Percentiles rank a stretch among this genome's conserved stretches.
Conservation (phyloP, 2,797 vertebrate genomes). For the Crocodylus rhombifer region DNA sequence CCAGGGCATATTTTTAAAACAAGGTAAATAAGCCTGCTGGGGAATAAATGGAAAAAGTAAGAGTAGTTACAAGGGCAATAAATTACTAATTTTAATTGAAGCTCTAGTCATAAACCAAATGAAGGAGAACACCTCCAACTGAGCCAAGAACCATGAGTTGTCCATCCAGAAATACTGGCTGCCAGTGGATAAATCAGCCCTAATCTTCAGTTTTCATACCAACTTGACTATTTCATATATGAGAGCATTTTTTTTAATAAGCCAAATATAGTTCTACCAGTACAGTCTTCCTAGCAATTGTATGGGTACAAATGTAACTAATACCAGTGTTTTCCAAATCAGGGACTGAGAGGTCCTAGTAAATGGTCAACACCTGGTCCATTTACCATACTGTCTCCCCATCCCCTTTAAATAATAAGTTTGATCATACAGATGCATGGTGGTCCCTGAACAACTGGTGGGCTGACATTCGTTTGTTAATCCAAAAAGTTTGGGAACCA, state of each 20-base stretch:
- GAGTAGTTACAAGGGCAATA: background rate
- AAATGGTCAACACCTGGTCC: too few species aligned
- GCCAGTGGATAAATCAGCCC: background rate
- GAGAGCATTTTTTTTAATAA: background rate
- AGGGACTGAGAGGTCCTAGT: too few species aligned
- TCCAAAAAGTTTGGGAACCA: too few species aligned
- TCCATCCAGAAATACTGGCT: background rate
- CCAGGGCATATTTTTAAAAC: constrained; percentile 24
- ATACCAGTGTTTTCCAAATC: too few species aligned
- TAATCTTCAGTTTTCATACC: background rate
- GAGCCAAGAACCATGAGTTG: background rate
- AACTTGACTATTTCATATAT: background rate
- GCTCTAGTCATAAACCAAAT: background rate
- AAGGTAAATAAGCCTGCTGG: constrained; percentile 17
- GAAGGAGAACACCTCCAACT: background rate
- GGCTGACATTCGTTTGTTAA: too few species aligned
- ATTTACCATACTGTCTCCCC: too few species aligned
- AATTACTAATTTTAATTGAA: background rate
- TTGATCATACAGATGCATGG: too few species aligned
- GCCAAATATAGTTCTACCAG: background rate
- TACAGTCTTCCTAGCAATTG: background rate
- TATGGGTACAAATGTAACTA: background rate
- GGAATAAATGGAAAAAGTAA: background rate
- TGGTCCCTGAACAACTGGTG: too few species aligned
- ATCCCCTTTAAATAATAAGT: too few species aligned